Evolutionary conservation across 2,888 invertebrate species (phyloP).

Genomic region (Agrochola litura): DNA sequence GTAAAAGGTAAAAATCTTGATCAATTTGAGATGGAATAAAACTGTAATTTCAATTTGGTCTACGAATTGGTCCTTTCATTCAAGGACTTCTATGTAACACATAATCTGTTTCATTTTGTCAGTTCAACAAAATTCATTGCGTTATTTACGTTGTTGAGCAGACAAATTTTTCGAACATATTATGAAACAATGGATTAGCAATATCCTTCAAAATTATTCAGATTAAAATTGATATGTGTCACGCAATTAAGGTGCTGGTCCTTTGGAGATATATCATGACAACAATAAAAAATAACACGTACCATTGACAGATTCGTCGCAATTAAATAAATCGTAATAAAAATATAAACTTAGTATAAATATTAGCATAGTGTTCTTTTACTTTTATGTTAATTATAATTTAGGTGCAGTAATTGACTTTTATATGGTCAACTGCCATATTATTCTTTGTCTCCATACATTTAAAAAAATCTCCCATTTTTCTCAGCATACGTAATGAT

Average conservation of each 20-base stretch:
- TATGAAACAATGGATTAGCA: too few species aligned
- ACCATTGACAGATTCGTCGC: not conserved
- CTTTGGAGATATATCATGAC: too few species aligned
- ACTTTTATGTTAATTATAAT: not conserved
- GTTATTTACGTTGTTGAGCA: too few species aligned
- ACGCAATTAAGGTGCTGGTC: too few species aligned
- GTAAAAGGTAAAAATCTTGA: not conserved
- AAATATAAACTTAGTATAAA: slow-evolving; percentile 9
- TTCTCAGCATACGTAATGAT: not conserved
- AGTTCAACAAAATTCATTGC: too few species aligned
- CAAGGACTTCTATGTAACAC: not conserved
- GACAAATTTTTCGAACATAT: too few species aligned
- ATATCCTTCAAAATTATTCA: too few species aligned
- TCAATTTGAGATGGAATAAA: not conserved
- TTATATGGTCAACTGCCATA: not conserved
- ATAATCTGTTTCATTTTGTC: too few species aligned
- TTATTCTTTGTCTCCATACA: not conserved
- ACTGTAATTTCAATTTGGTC: not conserved
- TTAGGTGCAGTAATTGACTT: not conserved
- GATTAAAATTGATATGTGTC: too few species aligned
- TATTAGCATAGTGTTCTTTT: slow-evolving; percentile 4
- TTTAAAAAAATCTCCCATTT: not conserved
- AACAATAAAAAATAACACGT: not conserved
- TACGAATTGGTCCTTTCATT: not conserved
- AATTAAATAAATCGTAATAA: not conserved